Conservation (phyloP, 2,797 vertebrate genomes). For the Cyprinodon diabolis region DNA sequence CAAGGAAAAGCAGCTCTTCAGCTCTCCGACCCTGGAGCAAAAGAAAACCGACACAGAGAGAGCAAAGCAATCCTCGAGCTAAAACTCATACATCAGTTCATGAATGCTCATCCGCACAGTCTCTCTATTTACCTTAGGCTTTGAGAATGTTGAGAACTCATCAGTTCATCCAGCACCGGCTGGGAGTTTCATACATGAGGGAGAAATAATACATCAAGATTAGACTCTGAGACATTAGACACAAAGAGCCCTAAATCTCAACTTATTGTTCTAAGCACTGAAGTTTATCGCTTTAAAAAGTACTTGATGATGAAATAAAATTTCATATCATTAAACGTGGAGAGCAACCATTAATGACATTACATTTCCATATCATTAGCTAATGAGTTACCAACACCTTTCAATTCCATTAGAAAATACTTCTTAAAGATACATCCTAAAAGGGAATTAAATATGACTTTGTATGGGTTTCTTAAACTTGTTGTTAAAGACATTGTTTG, state of each 20-base stretch:
- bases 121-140: conserved; percentile 42
- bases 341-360: neutral
- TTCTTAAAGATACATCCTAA: no score
- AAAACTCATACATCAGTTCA: conserved; percentile 42
- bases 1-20: conserved; percentile 2
- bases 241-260: conserved; percentile 9
- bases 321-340: neutral
- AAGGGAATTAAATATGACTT: no score
- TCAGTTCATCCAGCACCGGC: conserved; percentile 55
- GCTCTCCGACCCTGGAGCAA: conserved; percentile 3
- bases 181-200: conserved; percentile 29
- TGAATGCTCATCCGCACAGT: conserved; percentile 41
- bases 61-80: conserved; percentile 28
- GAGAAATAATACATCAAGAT: conserved; percentile 19
- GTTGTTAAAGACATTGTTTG: no score
- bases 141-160: conserved; percentile 51
- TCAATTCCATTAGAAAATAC: no score
- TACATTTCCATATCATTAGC: neutral
- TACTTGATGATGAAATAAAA: neutral
- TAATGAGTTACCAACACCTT: no score
- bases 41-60: neutral
- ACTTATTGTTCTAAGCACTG: neutral
- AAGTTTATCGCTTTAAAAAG: conserved; percentile 3
- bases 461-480: no score
- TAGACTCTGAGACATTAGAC: conserved; percentile 4